phyloP scores from a whole-genome alignment of 1,140 invertebrate genomes.

The Rhyzopertha dominica region DNA sequence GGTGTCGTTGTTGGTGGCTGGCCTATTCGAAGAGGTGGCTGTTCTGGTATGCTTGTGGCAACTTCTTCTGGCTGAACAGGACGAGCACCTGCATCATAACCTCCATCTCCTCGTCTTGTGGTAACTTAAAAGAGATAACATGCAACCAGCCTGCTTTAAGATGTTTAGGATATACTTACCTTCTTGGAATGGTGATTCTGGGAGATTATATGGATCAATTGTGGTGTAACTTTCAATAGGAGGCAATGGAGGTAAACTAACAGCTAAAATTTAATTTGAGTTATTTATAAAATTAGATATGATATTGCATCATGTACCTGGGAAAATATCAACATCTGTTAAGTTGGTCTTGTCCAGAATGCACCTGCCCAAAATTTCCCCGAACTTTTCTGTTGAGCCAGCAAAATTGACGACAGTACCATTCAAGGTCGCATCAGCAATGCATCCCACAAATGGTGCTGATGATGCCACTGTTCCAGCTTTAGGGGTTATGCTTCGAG shows the following conservation, averaged over 20 bases:
- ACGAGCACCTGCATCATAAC: conserved; percentile 23
- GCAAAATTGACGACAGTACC: conserved; percentile 77
- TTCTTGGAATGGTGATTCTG: conserved; percentile 16
- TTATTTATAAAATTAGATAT: too few relatives aligned
- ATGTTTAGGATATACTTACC: conserved; percentile 1
- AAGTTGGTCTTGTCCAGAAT: conserved; percentile 34
- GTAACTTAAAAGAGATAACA: not conserved
- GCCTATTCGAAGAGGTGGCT: not conserved
- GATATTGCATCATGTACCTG: too few relatives aligned
- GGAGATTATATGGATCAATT: conserved; percentile 23
- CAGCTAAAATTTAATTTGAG: conserved; percentile 22
- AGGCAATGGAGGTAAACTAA: conserved; percentile 27
- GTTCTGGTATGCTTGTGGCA: not conserved
- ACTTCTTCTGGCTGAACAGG: not conserved
- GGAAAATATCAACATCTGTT: too few relatives aligned
- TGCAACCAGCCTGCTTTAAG: not conserved
- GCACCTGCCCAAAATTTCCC: conserved; percentile 64
- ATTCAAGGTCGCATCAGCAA: conserved; percentile 83
- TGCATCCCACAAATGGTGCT: conserved; percentile 70
- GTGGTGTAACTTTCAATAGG: conserved; percentile 23
- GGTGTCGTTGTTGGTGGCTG: too few relatives aligned
- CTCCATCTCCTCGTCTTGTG: conserved; percentile 33
- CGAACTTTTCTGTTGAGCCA: conserved; percentile 57
- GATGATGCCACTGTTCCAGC: conserved; percentile 42
- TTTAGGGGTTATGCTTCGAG: conserved; percentile 50